Conservation (phyloP, 2,888 invertebrate species). For the Aporophyla nigra region DNA sequence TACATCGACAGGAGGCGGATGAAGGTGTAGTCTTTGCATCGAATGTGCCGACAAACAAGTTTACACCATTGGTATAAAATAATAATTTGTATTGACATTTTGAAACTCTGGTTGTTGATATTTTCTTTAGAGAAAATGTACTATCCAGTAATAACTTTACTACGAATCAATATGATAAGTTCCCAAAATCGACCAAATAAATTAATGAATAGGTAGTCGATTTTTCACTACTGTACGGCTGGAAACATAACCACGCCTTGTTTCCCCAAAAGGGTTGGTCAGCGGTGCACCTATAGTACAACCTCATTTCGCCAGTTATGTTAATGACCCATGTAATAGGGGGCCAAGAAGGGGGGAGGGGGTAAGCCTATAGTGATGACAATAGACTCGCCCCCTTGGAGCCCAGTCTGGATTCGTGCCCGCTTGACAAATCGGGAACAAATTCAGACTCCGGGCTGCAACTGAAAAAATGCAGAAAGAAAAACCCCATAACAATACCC, state of each 20-base stretch:
- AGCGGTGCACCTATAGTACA: too few species aligned
- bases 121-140: not conserved
- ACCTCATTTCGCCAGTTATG: too few species aligned
- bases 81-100: not conserved
- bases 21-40: not conserved
- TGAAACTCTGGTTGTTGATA: not conserved
- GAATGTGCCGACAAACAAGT: not conserved
- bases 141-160: not conserved
- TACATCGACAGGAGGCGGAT: not conserved
- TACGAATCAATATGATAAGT: not conserved
- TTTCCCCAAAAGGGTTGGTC: too few species aligned
- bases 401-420: too few species aligned
- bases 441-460: too few species aligned
- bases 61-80: not conserved
- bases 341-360: too few species aligned
- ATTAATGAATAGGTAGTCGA: not conserved
- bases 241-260: not conserved
- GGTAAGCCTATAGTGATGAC: too few species aligned
- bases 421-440: too few species aligned
- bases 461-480: too few species aligned
- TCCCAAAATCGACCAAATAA: not conserved
- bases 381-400: too few species aligned
- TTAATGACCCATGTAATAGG: too few species aligned
- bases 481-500: too few species aligned
- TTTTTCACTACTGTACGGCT: not conserved